phyloP scores from a whole-genome alignment of 2,797 vertebrate genomes.

The Cynodonichthys magdalenae region DNA sequence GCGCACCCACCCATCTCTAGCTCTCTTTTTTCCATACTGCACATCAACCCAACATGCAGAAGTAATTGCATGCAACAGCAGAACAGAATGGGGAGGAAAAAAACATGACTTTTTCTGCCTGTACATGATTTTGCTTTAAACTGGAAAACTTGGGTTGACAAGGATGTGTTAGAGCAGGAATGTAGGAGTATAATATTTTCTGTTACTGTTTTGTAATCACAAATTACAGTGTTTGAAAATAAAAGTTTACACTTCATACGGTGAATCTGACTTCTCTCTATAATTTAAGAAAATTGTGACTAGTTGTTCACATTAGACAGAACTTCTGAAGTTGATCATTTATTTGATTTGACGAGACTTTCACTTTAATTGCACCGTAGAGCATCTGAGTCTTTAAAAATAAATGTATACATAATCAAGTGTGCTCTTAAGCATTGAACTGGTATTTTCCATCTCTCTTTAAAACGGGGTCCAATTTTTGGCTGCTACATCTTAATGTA shows the following conservation, averaged over 20 bases:
- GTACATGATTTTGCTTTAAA: constrained; percentile 24
- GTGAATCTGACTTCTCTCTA: not conserved
- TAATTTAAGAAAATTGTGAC: too few relatives aligned
- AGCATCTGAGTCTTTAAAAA: not conserved
- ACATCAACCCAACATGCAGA: constrained; percentile 68
- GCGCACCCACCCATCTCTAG: constrained; percentile 26
- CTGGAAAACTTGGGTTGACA: constrained; percentile 18
- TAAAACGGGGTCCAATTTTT: not conserved
- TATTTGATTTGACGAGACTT: too few relatives aligned
- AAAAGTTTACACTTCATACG: constrained; percentile 48
- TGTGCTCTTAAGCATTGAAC: not conserved
- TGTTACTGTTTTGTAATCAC: constrained; percentile 36
- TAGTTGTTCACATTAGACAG: too few relatives aligned
- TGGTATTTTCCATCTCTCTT: not conserved
- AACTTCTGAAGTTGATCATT: too few relatives aligned
- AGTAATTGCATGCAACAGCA: constrained; percentile 62
- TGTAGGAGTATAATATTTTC: not conserved
- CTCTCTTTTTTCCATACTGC: constrained; percentile 52
- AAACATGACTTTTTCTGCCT: constrained; percentile 44
- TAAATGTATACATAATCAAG: too few relatives aligned
- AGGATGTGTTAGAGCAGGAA: not conserved
- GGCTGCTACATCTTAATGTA: not conserved
- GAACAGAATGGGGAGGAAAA: constrained; percentile 45
- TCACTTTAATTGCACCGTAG: not conserved
- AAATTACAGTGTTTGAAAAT: constrained; percentile 45